Percentiles rank a stretch among this genome's conserved stretches.
These are phyloP conservation scores for Drosophila rubida DNA, from an alignment of 2,888 invertebrate genomes.

Conservation along the genomic window DNA sequence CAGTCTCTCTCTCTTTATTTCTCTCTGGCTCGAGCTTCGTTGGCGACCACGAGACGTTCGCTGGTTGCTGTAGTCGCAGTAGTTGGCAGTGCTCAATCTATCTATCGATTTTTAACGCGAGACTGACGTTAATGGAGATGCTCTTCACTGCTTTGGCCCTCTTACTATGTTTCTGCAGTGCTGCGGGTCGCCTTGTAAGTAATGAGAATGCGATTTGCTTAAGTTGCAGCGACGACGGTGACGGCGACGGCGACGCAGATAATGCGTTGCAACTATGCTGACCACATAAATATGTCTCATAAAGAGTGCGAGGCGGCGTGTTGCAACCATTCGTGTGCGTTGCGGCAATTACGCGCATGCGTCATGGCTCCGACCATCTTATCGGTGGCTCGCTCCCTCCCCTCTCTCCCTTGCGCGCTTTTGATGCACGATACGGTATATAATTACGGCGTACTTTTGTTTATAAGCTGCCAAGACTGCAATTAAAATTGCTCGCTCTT, in stretches of 20 bases:
- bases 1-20: constrained; percentile 22
- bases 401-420: background rate
- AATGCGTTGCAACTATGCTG: constrained; percentile 45
- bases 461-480: constrained; percentile 64
- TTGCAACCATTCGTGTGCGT: constrained; percentile 41
- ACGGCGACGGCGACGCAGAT: background rate
- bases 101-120: constrained; percentile 85
- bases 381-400: background rate
- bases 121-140: constrained; percentile 84
- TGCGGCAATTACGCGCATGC: constrained; percentile 75
- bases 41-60: constrained; percentile 52
- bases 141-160: constrained; percentile 27
- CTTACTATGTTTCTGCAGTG: background rate
- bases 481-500: constrained; percentile 80
- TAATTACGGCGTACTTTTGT: constrained; percentile 66
- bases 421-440: constrained; percentile 19
- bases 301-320: constrained; percentile 9
- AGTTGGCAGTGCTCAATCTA: constrained; percentile 79
- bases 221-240: constrained; percentile 28
- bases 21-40: constrained; percentile 36
- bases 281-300: constrained; percentile 59
- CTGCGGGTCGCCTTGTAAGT: constrained; percentile 55
- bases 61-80: constrained; percentile 36
- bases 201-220: constrained; percentile 81
- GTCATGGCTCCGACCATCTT: constrained; percentile 60